phyloP scores from a whole-genome alignment of 2,113 vertebrate species.

The Indicator indicator region DNA sequence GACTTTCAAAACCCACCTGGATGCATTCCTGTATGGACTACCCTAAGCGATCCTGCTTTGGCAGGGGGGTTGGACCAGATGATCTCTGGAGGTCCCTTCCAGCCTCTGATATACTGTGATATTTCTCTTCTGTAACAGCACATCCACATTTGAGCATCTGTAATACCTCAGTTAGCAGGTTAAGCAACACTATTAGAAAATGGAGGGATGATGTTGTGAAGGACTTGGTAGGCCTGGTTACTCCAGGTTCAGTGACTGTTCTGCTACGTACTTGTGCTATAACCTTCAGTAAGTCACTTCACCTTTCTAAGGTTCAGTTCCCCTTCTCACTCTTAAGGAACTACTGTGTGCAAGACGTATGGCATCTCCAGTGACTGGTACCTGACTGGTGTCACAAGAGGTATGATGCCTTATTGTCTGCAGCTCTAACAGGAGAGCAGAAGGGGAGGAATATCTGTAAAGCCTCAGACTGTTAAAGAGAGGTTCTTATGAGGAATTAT shows the following conservation, averaged over 20 bases:
- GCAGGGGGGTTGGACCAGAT: too few relatives aligned
- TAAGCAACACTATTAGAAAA: neutral
- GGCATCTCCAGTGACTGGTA: neutral
- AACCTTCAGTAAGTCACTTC: neutral
- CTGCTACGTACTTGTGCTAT: neutral
- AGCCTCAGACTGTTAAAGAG: neutral
- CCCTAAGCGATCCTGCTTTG: too few relatives aligned
- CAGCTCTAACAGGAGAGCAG: neutral
- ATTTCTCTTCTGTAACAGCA: neutral
- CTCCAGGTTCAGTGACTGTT: neutral
- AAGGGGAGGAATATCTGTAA: neutral
- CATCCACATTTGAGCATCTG: neutral
- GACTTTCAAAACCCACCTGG: too few relatives aligned
- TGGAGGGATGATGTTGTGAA: neutral
- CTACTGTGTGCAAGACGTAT: neutral
- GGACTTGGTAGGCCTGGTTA: neutral
- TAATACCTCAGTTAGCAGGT: neutral
- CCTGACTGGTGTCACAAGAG: rapidly evolving
- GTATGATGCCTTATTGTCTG: neutral
- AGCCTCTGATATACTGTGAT: too few relatives aligned
- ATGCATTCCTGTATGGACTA: too few relatives aligned
- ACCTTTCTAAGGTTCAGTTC: neutral
- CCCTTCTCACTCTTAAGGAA: neutral
- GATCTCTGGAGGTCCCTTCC: too few relatives aligned
- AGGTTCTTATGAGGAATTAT: neutral